Evolutionary conservation across 2,888 invertebrate species (phyloP), one percentile per base, ranked within the genome.

Genomic region (Athetis lepigone): DNA sequence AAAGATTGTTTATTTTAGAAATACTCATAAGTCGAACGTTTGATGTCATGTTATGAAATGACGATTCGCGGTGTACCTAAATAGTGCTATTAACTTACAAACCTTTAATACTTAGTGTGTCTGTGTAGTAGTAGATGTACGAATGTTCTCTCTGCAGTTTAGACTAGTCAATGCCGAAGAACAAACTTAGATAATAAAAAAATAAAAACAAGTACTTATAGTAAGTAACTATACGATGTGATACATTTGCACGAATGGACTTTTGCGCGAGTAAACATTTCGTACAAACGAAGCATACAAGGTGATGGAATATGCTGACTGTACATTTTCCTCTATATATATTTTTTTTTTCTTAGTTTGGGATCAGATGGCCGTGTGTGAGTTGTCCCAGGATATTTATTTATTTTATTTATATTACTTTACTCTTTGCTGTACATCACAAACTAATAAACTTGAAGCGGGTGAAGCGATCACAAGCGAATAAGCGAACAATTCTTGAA

Each of bases 401-500:
- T n/a, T n/a, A n/a, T n/a, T n/a, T n/a, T n/a, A n/a, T n/a, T n/a
- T n/a, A n/a, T n/a, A n/a, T n/a, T n/a, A n/a, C n/a, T n/a, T n/a
- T n/a, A n/a, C n/a, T n/a, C n/a, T n/a, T n/a, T n/a, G n/a, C n/a
- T n/a, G n/a, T n/a, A n/a, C n/a, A n/a, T n/a, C n/a, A n/a, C n/a
- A n/a, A n/a, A n/a, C n/a, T n/a, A n/a, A 25, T 25, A 57, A 80
- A 82, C 80, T 83, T 70, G 66, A 76, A 70, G 64, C 68, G 60
- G 70, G 69, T 62, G 75, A 65, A 72, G 74, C 63, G 72, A 79
- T 82, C 75, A 81, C 74, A 79, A 77, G 77, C 72, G 78, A 79
- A 78, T 82, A 85, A 77, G 77, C 72, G 78, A 79, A 78, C 81
- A 85, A 84, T 86, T 74, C 75, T 78, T 85, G 84, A 82, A 80